phyloP scores from a whole-genome alignment of 2,797 vertebrate genomes.

The Silurus aristotelis region DNA sequence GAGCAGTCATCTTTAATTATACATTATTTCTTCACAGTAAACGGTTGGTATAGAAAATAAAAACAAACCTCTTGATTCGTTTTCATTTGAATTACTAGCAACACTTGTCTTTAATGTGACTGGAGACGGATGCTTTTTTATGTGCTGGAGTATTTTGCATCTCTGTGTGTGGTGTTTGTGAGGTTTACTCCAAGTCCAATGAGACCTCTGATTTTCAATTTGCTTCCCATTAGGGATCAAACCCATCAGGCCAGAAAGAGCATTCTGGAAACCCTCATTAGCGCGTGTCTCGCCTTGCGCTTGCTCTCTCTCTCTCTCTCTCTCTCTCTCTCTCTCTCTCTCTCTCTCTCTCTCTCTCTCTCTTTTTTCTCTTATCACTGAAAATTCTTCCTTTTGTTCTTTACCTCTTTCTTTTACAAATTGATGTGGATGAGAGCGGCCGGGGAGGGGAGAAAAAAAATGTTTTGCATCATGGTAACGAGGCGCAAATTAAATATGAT shows the following conservation, averaged over 20 bases:
- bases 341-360: conserved; percentile 6
- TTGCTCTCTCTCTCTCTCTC: not conserved
- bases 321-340: conserved; percentile 3
- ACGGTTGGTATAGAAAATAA: not conserved
- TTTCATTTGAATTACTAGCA: not conserved
- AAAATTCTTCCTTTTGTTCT: conserved; percentile 43
- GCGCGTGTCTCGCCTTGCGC: conserved; percentile 23
- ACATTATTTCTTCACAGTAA: not conserved
- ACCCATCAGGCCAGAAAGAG: conserved; percentile 48
- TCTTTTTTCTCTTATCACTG: conserved; percentile 26
- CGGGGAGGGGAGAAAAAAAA: not conserved
- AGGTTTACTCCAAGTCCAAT: conserved; percentile 43
- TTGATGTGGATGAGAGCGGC: conserved; percentile 34
- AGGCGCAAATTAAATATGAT: conserved; percentile 50
- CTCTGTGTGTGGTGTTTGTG: conserved; percentile 5
- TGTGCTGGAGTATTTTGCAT: conserved; percentile 28
- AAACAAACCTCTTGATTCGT: not conserved
- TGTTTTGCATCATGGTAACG: conserved; percentile 52
- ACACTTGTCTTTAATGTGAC: not conserved
- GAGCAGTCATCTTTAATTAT: not conserved
- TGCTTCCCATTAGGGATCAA: conserved; percentile 54
- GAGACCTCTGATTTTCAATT: conserved; percentile 56
- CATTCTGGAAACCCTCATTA: conserved; percentile 48
- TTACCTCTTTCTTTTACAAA: conserved; percentile 48
- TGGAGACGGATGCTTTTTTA: not conserved